These are phyloP conservation scores for Manacus vitellinus DNA, from an alignment of 2,113 vertebrate species.

Conservation along the genomic window DNA sequence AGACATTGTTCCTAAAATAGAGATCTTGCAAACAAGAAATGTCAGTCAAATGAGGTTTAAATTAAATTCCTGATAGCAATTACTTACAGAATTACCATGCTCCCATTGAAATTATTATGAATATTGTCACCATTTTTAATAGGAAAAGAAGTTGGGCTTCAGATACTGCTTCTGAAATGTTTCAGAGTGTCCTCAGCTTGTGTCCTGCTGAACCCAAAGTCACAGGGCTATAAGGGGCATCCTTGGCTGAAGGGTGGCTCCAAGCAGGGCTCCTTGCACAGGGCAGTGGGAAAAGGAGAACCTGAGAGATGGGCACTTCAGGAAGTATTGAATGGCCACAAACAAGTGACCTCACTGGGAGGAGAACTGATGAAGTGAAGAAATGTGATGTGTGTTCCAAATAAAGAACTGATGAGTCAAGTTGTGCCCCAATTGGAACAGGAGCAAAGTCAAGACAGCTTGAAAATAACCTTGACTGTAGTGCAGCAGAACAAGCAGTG, in stretches of 20 bases:
- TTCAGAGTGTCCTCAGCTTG: background rate
- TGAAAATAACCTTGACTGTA: slow-evolving; percentile 17
- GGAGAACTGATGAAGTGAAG: slow-evolving; percentile 56
- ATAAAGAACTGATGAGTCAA: slow-evolving; percentile 70
- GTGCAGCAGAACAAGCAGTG: background rate
- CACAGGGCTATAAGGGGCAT: background rate
- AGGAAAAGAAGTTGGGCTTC: slow-evolving; percentile 6
- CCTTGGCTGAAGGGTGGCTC: background rate
- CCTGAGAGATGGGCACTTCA: background rate
- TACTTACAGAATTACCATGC: slow-evolving; percentile 44
- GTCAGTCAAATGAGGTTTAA: slow-evolving; percentile 56
- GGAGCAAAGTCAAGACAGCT: background rate
- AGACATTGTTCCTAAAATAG: slow-evolving; percentile 71
- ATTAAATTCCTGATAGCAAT: slow-evolving; percentile 56
- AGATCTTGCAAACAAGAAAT: slow-evolving; percentile 63
- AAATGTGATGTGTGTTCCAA: slow-evolving; percentile 58
- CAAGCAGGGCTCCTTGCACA: background rate
- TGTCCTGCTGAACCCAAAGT: background rate
- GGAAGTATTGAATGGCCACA: slow-evolving; percentile 53
- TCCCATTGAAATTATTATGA: slow-evolving; percentile 32
- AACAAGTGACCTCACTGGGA: slow-evolving; percentile 44
- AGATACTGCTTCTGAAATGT: background rate
- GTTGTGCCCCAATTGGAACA: background rate
- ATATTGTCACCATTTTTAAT: slow-evolving; percentile 36
- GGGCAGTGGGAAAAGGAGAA: background rate